phyloP scores from a whole-genome alignment of 2,797 vertebrate genomes.

The Crenichthys baileyi region DNA sequence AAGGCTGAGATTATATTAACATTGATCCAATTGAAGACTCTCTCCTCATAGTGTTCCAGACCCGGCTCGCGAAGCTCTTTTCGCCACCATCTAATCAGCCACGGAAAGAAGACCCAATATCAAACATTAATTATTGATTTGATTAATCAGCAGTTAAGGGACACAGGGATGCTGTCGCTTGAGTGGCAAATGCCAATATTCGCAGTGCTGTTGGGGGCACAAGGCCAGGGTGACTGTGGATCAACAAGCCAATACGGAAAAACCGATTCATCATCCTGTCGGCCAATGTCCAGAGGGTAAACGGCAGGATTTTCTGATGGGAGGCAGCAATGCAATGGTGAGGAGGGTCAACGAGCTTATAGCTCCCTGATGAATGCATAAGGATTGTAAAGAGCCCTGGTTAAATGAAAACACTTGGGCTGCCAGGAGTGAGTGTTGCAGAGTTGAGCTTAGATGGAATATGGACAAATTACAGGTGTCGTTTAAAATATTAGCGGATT shows the following conservation, averaged over 20 bases:
- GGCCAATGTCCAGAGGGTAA: conserved; percentile 78
- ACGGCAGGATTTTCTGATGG: conserved; percentile 83
- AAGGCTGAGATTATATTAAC: conserved; percentile 76
- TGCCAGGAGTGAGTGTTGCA: too few relatives aligned
- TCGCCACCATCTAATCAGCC: conserved; percentile 74
- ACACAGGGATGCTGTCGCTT: conserved; percentile 76
- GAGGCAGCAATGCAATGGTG: conserved; percentile 41
- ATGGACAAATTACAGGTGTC: too few relatives aligned
- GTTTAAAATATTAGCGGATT: too few relatives aligned
- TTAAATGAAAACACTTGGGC: too few relatives aligned
- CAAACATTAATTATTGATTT: conserved; percentile 92
- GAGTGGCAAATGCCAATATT: conserved; percentile 97
- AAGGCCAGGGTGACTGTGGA: conserved; percentile 78
- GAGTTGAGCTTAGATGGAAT: too few relatives aligned
- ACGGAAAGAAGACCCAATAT: conserved; percentile 78
- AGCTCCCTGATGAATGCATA: conserved; percentile 67
- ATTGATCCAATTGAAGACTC: conserved; percentile 76
- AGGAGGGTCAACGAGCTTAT: conserved; percentile 55
- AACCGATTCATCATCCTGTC: conserved; percentile 94
- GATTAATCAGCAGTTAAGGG: conserved; percentile 89
- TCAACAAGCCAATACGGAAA: conserved; percentile 88
- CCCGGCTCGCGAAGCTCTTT: conserved; percentile 67
- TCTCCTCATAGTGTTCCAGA: conserved; percentile 62
- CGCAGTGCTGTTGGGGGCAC: conserved; percentile 68
- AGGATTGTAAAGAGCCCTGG: too few relatives aligned